These are phyloP conservation scores for Nannoperca obscura DNA, from an alignment of 2,797 vertebrate genomes.

Conservation along the genomic window DNA sequence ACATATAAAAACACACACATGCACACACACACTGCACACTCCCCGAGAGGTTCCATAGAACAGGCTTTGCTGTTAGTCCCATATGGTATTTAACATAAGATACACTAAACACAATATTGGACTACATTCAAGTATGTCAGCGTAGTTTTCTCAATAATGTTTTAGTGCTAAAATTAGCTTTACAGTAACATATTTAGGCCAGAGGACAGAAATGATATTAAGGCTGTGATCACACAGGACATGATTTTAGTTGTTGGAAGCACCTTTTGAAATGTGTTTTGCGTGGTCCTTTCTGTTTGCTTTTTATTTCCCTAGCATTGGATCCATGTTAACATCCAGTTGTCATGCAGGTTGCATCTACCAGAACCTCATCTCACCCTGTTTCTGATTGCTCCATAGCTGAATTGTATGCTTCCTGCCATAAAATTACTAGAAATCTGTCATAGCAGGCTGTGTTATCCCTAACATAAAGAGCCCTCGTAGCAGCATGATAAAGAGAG, in stretches of 20 bases:
- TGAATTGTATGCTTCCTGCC: not conserved
- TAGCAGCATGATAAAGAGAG: not conserved
- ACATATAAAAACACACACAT: conserved; percentile 20
- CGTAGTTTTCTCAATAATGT: conserved; percentile 15
- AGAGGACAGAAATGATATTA: not conserved
- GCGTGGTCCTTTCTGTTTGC: not conserved
- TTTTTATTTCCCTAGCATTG: not conserved
- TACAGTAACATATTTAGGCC: conserved; percentile 17
- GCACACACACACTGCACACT: not conserved
- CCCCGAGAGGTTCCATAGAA: not conserved
- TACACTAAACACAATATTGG: conserved; percentile 21
- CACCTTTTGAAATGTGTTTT: not conserved
- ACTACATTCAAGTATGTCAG: conserved; percentile 19
- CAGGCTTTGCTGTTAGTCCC: conserved; percentile 10
- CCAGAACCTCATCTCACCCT: not conserved
- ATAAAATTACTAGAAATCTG: not conserved
- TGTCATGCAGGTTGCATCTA: not conserved
- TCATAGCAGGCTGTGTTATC: not conserved
- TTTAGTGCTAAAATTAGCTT: conserved; percentile 12
- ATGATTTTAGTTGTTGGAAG: not conserved
- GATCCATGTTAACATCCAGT: conserved; percentile 3
- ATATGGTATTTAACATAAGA: conserved; percentile 23
- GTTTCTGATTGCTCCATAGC: not conserved
- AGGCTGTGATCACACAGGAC: conserved; percentile 5
- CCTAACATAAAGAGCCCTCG: not conserved